phyloP scores from a whole-genome alignment of 2,797 vertebrate species.

The Rhinatrema bivittatum region DNA sequence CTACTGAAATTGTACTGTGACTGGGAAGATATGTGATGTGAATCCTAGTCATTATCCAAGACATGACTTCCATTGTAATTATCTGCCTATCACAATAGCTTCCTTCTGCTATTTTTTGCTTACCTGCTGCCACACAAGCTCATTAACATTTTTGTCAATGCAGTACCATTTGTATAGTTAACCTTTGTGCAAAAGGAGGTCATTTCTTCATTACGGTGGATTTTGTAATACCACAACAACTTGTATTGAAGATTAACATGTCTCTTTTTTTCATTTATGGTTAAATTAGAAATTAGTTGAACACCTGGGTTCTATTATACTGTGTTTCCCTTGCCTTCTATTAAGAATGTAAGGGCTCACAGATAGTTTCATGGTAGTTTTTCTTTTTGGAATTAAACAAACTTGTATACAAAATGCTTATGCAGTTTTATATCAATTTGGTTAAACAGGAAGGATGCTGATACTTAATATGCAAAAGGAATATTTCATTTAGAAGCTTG shows the following conservation, averaged over 20 bases:
- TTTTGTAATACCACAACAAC: constrained; percentile 39
- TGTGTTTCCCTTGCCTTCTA: constrained; percentile 28
- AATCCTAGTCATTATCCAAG: constrained; percentile 46
- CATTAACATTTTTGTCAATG: constrained; percentile 44
- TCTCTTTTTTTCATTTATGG: constrained; percentile 47
- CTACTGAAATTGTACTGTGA: constrained; percentile 38
- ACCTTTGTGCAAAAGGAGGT: constrained; percentile 38
- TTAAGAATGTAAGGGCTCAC: constrained; percentile 30
- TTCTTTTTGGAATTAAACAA: constrained; percentile 2
- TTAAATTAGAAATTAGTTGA: constrained; percentile 52
- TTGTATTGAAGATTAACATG: constrained; percentile 40
- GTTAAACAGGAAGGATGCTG: too few species aligned
- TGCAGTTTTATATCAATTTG: too few species aligned
- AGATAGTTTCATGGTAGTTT: constrained; percentile 16
- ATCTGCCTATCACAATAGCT: constrained; percentile 32
- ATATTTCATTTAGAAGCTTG: too few species aligned
- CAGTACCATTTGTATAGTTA: constrained; percentile 34
- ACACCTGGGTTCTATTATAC: constrained; percentile 43
- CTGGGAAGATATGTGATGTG: constrained; percentile 47
- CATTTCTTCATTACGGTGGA: constrained; percentile 44
- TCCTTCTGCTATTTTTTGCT: constrained; percentile 28
- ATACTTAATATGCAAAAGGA: too few species aligned
- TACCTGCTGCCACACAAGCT: constrained; percentile 38
- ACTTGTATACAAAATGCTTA: constrained; percentile 1
- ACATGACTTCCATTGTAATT: constrained; percentile 52